These are phyloP conservation scores for Recurvirostra avosetta DNA, from an alignment of 2,113 vertebrate genomes.

Conservation along the genomic window DNA sequence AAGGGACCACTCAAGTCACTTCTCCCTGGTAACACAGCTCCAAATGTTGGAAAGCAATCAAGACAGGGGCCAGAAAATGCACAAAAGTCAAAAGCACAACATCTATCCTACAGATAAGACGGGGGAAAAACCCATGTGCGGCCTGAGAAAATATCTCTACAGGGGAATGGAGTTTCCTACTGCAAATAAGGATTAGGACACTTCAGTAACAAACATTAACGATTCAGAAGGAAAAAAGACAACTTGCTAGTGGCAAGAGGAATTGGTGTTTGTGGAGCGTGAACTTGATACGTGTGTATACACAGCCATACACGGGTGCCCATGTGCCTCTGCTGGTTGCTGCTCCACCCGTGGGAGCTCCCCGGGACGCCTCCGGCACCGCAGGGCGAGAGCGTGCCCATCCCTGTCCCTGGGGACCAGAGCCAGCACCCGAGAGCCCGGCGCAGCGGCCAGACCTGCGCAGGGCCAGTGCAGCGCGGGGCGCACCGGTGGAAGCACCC, in stretches of 20 bases:
- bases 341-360: rapidly evolving
- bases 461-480: not conserved
- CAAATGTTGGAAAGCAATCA: not conserved
- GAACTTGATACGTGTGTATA: rapidly evolving
- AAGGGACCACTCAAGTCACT: not conserved
- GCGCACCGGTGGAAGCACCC: rapidly evolving
- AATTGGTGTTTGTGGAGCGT: rapidly evolving
- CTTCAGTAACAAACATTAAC: not conserved
- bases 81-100: not conserved
- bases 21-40: not conserved
- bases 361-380: not conserved
- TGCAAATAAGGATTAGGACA: not conserved
- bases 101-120: not conserved
- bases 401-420: not conserved
- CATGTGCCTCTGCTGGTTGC: not conserved
- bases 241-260: not conserved
- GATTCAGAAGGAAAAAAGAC: not conserved
- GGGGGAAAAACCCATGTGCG: not conserved
- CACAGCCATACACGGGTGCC: rapidly evolving
- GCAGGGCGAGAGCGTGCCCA: rapidly evolving
- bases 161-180: not conserved
- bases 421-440: not conserved
- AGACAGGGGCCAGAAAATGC: not conserved
- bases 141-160: not conserved
- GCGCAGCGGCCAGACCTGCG: not conserved